phyloP scores from a whole-genome alignment of 2,113 vertebrate species.

The Cyanoliseus patagonus region DNA sequence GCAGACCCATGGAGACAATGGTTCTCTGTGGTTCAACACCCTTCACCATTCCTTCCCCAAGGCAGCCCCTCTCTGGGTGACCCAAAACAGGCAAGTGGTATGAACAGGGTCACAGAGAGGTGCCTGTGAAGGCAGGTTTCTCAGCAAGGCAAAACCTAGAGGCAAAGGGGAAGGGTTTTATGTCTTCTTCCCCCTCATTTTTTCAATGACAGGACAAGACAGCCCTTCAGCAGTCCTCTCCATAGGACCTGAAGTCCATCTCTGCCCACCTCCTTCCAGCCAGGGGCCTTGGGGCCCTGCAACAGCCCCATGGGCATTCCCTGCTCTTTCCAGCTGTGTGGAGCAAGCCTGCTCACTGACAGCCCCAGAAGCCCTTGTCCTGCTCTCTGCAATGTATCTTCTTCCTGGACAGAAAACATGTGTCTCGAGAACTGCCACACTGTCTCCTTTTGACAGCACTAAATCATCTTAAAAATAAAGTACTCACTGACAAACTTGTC shows the following conservation, averaged over 20 bases:
- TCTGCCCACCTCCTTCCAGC: not conserved
- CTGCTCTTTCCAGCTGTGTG: not conserved
- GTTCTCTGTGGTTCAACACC: not conserved
- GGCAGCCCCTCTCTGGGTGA: not conserved
- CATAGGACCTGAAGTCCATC: not conserved
- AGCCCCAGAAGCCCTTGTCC: not conserved
- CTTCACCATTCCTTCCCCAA: not conserved
- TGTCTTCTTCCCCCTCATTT: not conserved
- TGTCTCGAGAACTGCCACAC: not conserved
- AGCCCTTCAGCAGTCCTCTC: not conserved
- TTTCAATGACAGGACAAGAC: not conserved
- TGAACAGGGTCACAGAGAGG: not conserved
- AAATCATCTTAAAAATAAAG: slow-evolving; percentile 9
- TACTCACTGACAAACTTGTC: not conserved
- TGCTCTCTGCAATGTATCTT: not conserved
- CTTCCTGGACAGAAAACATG: not conserved
- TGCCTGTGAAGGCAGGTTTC: not conserved
- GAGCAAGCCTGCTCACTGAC: not conserved
- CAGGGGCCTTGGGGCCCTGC: rapidly evolving
- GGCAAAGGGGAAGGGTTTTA: not conserved
- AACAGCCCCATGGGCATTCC: not conserved
- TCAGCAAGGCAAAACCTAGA: not conserved
- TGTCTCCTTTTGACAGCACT: not conserved
- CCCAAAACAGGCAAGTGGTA: rapidly evolving
- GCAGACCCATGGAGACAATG: not conserved